Evolutionary conservation across 1,140 invertebrate genomes (phyloP).

Genomic region (Drosophila busckii): DNA sequence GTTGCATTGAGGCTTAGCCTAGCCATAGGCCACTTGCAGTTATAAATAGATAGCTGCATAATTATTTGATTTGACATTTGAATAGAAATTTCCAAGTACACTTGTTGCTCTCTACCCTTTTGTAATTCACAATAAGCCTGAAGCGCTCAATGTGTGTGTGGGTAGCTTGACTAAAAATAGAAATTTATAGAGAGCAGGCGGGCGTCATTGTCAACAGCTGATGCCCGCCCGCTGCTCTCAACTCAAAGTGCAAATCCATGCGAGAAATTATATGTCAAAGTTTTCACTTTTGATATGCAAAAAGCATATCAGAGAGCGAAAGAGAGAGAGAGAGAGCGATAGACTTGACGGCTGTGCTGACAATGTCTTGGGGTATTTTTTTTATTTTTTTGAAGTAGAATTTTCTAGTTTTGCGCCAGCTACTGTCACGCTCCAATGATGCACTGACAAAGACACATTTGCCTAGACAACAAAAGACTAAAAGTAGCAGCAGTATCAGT

Average conservation of each 20-base stretch:
- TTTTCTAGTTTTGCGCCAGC: slow-evolving; percentile 7
- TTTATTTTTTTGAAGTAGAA: neutral
- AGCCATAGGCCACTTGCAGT: too few species aligned
- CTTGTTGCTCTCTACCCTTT: too few species aligned
- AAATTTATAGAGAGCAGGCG: slow-evolving; percentile 23
- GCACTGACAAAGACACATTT: slow-evolving; percentile 70
- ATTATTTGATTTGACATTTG: too few species aligned
- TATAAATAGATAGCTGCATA: too few species aligned
- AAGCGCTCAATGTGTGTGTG: slow-evolving; percentile 10
- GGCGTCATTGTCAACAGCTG: slow-evolving; percentile 65
- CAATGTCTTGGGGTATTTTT: slow-evolving; percentile 8
- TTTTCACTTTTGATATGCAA: slow-evolving; percentile 74
- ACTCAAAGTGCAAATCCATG: slow-evolving; percentile 75
- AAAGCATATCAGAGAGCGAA: slow-evolving; percentile 35
- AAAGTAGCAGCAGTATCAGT: neutral
- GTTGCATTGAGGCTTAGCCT: too few species aligned
- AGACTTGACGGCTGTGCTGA: neutral
- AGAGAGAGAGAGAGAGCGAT: neutral
- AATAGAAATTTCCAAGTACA: too few species aligned
- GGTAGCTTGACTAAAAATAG: too few species aligned
- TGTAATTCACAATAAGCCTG: neutral
- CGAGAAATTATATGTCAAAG: slow-evolving; percentile 76
- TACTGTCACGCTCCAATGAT: slow-evolving; percentile 57
- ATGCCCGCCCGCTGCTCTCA: too few species aligned
- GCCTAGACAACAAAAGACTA: slow-evolving; percentile 6